A percentile compares a stretch with the other conserved stretches of the same genome.
These are phyloP conservation scores for Clusia tigrina DNA, from an alignment of 2,888 invertebrate genomes.

Conservation along the genomic window DNA sequence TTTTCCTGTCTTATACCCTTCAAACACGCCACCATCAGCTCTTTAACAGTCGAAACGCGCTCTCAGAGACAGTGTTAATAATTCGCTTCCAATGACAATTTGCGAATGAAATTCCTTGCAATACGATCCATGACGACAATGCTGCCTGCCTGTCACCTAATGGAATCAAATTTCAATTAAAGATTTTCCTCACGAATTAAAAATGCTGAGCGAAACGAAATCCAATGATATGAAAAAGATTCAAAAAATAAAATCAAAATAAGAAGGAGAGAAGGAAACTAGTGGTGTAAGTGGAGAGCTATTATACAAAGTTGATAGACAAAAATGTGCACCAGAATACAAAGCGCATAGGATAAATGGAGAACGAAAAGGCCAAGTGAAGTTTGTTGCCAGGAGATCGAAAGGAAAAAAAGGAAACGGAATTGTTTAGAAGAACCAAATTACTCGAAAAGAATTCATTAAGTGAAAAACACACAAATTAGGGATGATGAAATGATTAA, in stretches of 20 bases:
- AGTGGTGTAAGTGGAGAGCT: conserved; percentile 32
- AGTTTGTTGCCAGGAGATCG: conserved; percentile 25
- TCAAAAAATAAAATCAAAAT: conserved; percentile 33
- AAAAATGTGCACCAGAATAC: background rate
- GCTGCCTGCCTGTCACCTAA: conserved; percentile 47
- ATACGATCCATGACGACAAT: conserved; percentile 39
- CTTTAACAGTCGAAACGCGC: too few relatives aligned
- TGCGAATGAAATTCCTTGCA: conserved; percentile 33
- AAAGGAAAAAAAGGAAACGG: conserved; percentile 7
- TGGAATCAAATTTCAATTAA: conserved; percentile 61
- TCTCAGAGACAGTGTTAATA: background rate
- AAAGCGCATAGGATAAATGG: conserved; percentile 34
- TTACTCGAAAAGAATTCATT: conserved; percentile 44
- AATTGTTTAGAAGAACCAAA: background rate
- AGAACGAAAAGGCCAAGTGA: conserved; percentile 53
- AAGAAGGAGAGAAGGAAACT: conserved; percentile 24
- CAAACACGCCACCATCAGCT: too few relatives aligned
- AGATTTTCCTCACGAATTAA: conserved; percentile 47
- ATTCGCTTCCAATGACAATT: background rate
- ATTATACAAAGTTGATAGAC: conserved; percentile 46
- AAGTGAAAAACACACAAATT: conserved; percentile 40
- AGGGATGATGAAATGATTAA: conserved; percentile 51
- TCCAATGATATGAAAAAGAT: too few relatives aligned
- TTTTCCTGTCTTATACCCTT: too few relatives aligned
- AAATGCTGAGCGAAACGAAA: conserved; percentile 29